phyloP scores from a whole-genome alignment of 2,113 vertebrate genomes.

The Oncorhynchus kisutch region DNA sequence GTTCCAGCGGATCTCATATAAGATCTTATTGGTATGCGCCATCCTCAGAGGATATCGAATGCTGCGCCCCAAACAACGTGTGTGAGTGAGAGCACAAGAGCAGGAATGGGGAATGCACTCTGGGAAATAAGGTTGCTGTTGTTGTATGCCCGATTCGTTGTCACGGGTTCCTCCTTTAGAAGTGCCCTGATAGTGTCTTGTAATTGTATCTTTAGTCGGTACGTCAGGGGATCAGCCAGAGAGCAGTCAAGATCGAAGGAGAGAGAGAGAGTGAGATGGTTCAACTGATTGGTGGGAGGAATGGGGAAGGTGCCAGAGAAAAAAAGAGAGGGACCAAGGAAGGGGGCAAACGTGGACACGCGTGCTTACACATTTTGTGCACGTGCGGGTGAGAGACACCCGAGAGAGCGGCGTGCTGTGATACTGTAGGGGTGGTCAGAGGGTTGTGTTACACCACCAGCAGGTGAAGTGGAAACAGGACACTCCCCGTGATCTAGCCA shows the following conservation, averaged over 20 bases:
- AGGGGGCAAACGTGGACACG: background rate
- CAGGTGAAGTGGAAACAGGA: slow-evolving; percentile 57
- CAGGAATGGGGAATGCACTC: background rate
- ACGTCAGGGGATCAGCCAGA: background rate
- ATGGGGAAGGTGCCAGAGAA: no score
- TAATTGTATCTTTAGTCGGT: slow-evolving; percentile 25
- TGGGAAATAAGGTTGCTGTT: no score
- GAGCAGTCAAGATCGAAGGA: background rate
- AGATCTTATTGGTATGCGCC: no score
- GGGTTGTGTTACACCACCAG: slow-evolving; percentile 60
- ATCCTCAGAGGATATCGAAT: background rate
- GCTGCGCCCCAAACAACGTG: background rate
- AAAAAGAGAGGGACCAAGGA: background rate
- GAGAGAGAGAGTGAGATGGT: slow-evolving; percentile 4
- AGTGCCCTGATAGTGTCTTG: slow-evolving; percentile 6
- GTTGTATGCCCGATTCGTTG: no score
- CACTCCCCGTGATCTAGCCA: slow-evolving; percentile 31
- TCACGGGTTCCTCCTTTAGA: no score
- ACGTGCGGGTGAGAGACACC: slow-evolving; percentile 20
- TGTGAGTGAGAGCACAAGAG: background rate
- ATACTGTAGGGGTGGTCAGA: slow-evolving; percentile 46
- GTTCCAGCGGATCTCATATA: no score
- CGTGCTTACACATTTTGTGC: background rate
- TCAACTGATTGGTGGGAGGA: background rate
- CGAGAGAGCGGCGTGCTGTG: slow-evolving; percentile 49